Evolutionary conservation across 2,113 vertebrate genomes (phyloP).

Genomic region (Bubo bubo): DNA sequence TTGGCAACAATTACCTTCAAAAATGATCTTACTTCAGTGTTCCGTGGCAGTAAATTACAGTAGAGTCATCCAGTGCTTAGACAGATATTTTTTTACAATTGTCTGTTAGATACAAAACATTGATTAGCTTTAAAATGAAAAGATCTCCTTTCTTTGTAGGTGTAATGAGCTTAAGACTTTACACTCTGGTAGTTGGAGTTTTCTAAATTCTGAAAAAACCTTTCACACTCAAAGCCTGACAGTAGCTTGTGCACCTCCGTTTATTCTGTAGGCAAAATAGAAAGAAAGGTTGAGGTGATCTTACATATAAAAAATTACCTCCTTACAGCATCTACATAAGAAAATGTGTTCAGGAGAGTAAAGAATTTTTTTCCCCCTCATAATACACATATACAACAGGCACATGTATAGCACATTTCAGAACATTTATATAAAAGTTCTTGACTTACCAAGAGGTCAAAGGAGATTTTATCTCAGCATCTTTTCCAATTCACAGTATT

Average conservation of each 20-base stretch:
- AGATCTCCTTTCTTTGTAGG: neutral
- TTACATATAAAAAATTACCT: neutral
- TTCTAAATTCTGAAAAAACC: neutral
- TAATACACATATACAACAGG: neutral
- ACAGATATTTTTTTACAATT: neutral
- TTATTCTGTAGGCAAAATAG: neutral
- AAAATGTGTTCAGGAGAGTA: neutral
- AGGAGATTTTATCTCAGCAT: neutral
- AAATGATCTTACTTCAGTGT: neutral
- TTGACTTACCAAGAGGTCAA: neutral
- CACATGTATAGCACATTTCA: neutral
- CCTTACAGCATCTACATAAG: neutral
- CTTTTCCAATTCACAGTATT: neutral
- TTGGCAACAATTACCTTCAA: neutral
- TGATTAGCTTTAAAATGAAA: neutral
- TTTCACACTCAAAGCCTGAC: neutral
- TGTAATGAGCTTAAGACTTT: neutral
- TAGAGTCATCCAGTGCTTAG: neutral
- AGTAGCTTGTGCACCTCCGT: neutral
- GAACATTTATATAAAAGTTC: neutral
- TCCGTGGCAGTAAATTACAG: neutral
- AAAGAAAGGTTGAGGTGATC: neutral
- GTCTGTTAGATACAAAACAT: neutral
- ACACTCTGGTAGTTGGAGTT: neutral
- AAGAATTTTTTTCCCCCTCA: neutral